Evolutionary conservation across 2,797 vertebrate species (phyloP), one percentile per base, ranked within the genome.

Genomic region (Philypnodon macrostomus): DNA sequence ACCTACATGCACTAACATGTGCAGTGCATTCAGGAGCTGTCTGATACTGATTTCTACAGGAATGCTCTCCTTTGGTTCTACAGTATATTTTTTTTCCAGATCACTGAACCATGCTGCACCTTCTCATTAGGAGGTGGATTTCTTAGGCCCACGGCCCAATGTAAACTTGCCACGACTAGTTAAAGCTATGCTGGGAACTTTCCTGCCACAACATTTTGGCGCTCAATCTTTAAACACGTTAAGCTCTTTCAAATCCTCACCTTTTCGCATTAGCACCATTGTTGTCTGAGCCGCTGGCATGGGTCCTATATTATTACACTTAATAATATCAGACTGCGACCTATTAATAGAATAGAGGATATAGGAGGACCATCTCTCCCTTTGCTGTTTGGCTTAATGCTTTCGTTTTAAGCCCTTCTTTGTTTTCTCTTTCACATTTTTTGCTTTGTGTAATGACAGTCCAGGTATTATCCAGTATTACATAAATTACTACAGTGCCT

Each of bases 91-190:
- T n/a, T 24, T 15, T 67, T 82, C 77, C 77, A 78, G 71, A 58
- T 73, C 81, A 58, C 14, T 51, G 64, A 76, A 34, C 30, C 3
- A 18, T 33, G 46, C 26, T 53, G 52, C 64, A 64, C 69, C 69
- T 70, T 62, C 47, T 83, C 57, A 70, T 83, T 80, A 77, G 68
- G 51, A 52, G 2, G 6, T 29, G 3, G 1, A 30, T 45, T 47
- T 17, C 21, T 29, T 40, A 59, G 40, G 29, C 12, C 14, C 7
- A 3, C 1, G 8, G 38, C 46, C 37, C n/a, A 17, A 47, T 63
- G 62, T 37, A 26, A 29, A 57, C 72, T 24, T 26, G 58, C 46
- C 33, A 0, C 1, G 15, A 35, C 41, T 11, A 13, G 49, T 47
- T 29, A n/a, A 11, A 56, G 36, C 38, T 32, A 30, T 15, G 16